phyloP scores from a whole-genome alignment of 1,140 invertebrate species.

The Drosophila sturtevanti region DNA sequence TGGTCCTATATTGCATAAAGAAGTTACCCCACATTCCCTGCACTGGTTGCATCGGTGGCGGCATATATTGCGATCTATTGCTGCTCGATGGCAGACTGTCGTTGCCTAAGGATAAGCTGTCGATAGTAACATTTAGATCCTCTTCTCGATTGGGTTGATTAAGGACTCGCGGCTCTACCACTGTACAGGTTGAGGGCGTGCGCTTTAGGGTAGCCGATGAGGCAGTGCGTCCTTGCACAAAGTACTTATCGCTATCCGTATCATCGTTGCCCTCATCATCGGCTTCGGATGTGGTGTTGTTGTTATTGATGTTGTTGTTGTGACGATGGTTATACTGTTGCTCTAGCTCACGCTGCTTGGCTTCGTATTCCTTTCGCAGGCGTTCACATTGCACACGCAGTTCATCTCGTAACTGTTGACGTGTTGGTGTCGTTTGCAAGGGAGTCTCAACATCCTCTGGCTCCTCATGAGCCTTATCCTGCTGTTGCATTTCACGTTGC shows the following conservation, averaged over 20 bases:
- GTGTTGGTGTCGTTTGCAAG: constrained; percentile 22
- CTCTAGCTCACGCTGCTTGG: constrained; percentile 75
- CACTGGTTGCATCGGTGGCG: constrained; percentile 76
- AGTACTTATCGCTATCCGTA: constrained; percentile 68
- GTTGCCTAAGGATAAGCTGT: constrained; percentile 70
- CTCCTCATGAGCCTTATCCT: constrained; percentile 43
- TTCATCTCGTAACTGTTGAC: constrained; percentile 50
- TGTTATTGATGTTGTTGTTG: constrained; percentile 21
- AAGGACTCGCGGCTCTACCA: constrained; percentile 52
- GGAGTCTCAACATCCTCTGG: constrained; percentile 35
- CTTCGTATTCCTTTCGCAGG: constrained; percentile 67
- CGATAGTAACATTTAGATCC: constrained; percentile 59
- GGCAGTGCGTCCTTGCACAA: constrained; percentile 46
- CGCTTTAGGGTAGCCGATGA: constrained; percentile 65
- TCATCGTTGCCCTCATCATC: constrained; percentile 77
- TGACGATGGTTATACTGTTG: constrained; percentile 43
- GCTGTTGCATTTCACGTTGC: constrained; percentile 33
- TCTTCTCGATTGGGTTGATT: constrained; percentile 47
- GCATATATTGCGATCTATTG: constrained; percentile 74
- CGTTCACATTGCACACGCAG: constrained; percentile 56
- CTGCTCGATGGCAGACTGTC: constrained; percentile 78
- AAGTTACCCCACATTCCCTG: constrained; percentile 71
- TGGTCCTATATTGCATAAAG: constrained; percentile 56
- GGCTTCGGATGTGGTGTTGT: constrained; percentile 69
- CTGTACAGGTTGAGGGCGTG: constrained; percentile 53